Conservation (phyloP, 2,113 vertebrate species). For the Marcusenius ussheri region DNA sequence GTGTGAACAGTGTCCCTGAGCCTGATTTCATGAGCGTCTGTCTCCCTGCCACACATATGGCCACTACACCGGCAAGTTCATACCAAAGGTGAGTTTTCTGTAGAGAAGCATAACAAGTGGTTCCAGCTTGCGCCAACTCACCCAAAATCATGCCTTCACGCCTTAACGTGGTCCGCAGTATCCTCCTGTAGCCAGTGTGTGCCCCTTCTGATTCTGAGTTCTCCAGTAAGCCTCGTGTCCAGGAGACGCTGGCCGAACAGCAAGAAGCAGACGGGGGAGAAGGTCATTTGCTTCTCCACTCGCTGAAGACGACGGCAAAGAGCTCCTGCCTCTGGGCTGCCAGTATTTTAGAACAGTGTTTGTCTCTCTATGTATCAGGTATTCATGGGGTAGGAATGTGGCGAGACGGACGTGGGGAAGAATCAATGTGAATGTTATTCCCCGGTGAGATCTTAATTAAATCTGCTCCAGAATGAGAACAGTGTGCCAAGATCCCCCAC, state of each 20-base stretch:
- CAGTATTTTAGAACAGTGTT: neutral
- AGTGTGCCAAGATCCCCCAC: constrained; percentile 48
- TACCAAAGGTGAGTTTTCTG: neutral
- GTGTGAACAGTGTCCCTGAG: neutral
- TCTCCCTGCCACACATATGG: neutral
- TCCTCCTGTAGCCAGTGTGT: neutral
- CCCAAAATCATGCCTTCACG: constrained; percentile 63
- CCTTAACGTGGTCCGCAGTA: constrained; percentile 37
- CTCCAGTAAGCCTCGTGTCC: constrained; percentile 12
- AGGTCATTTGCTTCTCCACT: constrained; percentile 45
- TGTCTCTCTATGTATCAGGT: neutral
- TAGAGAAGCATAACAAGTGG: neutral
- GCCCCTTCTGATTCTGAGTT: constrained; percentile 38
- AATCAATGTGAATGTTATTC: constrained; percentile 37
- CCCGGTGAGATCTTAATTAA: constrained; percentile 19
- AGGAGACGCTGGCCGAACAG: constrained; percentile 57
- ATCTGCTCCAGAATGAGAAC: constrained; percentile 43
- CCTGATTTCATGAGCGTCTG: neutral
- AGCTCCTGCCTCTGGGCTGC: neutral
- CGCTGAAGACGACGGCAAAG: constrained; percentile 34
- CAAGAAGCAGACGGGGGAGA: constrained; percentile 46
- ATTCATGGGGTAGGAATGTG: constrained; percentile 22
- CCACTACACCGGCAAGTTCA: neutral
- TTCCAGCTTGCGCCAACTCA: constrained; percentile 42
- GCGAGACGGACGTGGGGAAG: constrained; percentile 10